Evolutionary conservation across 1,140 invertebrate genomes (phyloP).

Genomic region (Calliphora vicina): DNA sequence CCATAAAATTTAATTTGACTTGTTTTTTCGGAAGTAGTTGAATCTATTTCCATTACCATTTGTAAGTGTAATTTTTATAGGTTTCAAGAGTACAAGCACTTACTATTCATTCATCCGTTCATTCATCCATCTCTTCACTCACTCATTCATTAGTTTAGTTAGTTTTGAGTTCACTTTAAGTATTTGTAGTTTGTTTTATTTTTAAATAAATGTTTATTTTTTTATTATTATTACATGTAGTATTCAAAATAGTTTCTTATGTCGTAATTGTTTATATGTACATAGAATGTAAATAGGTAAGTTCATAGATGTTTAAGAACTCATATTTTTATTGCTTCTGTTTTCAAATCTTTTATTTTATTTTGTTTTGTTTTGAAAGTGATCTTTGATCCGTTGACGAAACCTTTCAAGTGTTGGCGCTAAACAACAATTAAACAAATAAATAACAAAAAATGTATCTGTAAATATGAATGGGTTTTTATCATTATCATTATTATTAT

Average conservation of each 20-base stretch:
- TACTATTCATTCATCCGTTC: neutral
- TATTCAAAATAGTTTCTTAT: no score
- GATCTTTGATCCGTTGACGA: neutral
- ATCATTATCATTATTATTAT: neutral
- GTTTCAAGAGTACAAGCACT: neutral
- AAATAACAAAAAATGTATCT: neutral
- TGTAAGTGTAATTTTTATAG: neutral
- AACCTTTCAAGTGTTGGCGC: conserved; percentile 11
- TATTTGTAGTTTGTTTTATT: neutral
- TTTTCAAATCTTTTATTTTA: neutral
- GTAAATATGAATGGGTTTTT: neutral
- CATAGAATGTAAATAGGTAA: neutral
- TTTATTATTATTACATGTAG: neutral
- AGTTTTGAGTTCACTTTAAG: neutral
- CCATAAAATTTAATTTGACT: neutral
- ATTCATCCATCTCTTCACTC: no score
- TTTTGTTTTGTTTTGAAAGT: neutral
- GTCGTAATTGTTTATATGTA: neutral
- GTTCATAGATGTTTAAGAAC: neutral
- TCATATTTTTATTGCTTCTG: neutral
- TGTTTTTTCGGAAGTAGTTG: no score
- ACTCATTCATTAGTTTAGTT: no score
- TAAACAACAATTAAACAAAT: neutral
- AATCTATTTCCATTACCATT: no score
- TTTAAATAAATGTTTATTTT: neutral